Evolutionary conservation across 1,140 invertebrate genomes (phyloP).

Genomic region (Periplaneta americana): DNA sequence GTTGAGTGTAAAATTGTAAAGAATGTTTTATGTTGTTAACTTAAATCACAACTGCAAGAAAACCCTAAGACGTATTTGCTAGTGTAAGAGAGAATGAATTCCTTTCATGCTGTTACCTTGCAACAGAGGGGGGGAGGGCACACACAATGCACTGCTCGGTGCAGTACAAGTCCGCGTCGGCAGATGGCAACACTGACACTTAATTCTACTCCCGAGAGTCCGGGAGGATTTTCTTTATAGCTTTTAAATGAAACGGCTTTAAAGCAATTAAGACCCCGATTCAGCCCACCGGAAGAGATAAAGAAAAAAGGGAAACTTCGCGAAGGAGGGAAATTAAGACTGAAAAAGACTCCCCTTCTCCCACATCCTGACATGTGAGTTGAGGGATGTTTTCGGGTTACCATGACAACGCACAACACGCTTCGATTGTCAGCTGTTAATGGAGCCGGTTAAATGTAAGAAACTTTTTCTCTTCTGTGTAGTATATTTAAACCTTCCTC

Average conservation of each 20-base stretch:
- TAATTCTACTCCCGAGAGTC: no score
- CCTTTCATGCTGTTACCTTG: no score
- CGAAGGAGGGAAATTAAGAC: background rate
- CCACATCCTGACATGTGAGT: background rate
- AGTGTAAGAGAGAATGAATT: no score
- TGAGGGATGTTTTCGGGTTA: background rate
- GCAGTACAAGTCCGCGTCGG: no score
- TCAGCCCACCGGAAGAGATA: background rate
- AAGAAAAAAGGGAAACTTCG: background rate
- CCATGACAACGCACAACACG: background rate
- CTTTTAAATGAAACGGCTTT: conserved; percentile 4
- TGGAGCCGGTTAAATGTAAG: background rate
- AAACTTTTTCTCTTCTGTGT: background rate
- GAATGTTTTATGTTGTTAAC: no score
- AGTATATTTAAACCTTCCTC: background rate
- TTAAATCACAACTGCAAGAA: no score
- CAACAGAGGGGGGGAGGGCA: no score
- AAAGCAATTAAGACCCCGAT: background rate
- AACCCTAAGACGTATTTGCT: no score
- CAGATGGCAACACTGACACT: no score
- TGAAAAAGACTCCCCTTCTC: background rate
- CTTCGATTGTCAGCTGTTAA: background rate
- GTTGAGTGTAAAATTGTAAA: no score
- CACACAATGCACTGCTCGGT: no score
- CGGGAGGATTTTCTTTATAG: conserved; percentile 8